Percentiles rank a stretch among this genome's conserved stretches.
phyloP scores from a whole-genome alignment of 1,140 invertebrate genomes.

The Zaprionus nigranus region DNA sequence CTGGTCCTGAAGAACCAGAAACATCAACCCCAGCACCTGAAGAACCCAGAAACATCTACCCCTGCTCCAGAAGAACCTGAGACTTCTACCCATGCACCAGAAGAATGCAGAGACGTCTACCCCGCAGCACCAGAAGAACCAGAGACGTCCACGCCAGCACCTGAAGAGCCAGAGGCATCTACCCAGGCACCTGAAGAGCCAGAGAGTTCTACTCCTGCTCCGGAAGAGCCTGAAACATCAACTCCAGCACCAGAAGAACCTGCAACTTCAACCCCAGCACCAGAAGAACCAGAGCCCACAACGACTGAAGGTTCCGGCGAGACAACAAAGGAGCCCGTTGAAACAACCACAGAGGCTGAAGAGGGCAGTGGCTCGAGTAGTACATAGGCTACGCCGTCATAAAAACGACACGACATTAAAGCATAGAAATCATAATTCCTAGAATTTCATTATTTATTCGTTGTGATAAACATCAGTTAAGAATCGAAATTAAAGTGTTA shows the following conservation, averaged over 20 bases:
- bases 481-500: constrained; percentile 31
- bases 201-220: neutral
- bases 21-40: constrained; percentile 25
- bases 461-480: constrained; percentile 9
- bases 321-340: constrained; percentile 4
- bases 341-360: constrained; percentile 36
- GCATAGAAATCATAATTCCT: constrained; percentile 11
- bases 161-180: neutral
- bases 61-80: neutral
- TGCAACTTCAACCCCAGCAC: constrained; percentile 2
- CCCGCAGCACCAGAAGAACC: neutral
- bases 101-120: neutral
- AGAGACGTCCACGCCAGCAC: neutral
- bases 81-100: neutral
- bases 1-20: no score
- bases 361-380: constrained; percentile 41
- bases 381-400: constrained; percentile 1
- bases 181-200: neutral
- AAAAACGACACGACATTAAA: constrained; percentile 17
- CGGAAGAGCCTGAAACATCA: constrained; percentile 24
- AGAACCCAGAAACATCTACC: neutral
- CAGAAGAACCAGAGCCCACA: constrained; percentile 9
- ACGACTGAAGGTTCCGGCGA: constrained; percentile 26
- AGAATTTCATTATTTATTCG: constrained; percentile 41
- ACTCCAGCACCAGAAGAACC: constrained; percentile 32